A percentile compares a stretch with the other conserved stretches of the same genome.
These are phyloP conservation scores for Tricholaema leucomelas DNA, from an alignment of 2,113 vertebrate species.

Conservation along the genomic window DNA sequence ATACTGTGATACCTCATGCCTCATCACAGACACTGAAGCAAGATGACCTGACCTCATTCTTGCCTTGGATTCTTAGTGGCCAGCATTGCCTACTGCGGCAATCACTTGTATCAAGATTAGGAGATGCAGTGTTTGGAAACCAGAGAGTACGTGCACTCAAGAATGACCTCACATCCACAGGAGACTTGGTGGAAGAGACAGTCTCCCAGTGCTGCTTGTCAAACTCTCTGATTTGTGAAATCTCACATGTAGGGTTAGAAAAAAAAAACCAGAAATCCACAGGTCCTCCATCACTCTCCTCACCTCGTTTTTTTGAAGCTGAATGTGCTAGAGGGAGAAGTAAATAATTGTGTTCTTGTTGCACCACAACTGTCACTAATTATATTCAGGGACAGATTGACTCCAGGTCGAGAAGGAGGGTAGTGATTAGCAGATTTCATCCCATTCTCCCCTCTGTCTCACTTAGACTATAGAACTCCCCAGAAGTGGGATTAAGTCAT, in stretches of 20 bases:
- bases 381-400: background rate
- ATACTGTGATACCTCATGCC: background rate
- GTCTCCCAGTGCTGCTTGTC: background rate
- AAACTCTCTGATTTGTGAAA: background rate
- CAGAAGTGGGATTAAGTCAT: constrained; percentile 49
- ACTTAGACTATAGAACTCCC: background rate
- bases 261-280: background rate
- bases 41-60: background rate
- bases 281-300: background rate
- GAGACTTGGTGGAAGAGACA: background rate
- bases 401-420: background rate
- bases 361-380: background rate
- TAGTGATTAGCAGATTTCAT: background rate
- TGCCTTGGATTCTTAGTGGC: background rate
- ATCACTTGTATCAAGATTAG: background rate
- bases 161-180: background rate
- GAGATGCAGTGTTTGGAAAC: background rate
- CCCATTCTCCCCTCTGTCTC: background rate
- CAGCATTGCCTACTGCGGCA: background rate
- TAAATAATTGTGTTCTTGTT: background rate
- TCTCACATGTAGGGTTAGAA: background rate
- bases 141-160: background rate
- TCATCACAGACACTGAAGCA: background rate
- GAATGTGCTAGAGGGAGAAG: background rate
- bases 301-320: background rate